A percentile compares a stretch with the other conserved stretches of the same genome.
Evolutionary conservation across 2,888 invertebrate genomes (phyloP).

Genomic region (Lasioglossum oenotherae): DNA sequence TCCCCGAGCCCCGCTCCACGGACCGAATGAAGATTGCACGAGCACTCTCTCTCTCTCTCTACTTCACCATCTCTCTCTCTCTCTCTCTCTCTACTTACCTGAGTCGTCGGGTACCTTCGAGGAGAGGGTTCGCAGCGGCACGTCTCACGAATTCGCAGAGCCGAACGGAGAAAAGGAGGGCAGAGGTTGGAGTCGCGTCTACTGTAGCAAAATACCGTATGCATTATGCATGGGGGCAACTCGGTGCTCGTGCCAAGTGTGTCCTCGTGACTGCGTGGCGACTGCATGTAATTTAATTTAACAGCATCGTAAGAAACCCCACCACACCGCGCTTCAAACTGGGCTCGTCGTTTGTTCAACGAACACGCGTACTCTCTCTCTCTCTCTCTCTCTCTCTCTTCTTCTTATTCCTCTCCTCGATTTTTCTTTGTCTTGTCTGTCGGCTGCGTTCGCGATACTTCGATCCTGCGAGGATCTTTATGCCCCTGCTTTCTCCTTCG

Average conservation of each 20-base stretch:
- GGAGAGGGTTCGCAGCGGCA: slow-evolving; percentile 31
- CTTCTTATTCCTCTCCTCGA: background rate
- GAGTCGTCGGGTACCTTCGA: slow-evolving; percentile 10
- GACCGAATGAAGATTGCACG: slow-evolving; percentile 49
- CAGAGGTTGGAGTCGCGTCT: slow-evolving; percentile 62
- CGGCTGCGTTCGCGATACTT: slow-evolving; percentile 25
- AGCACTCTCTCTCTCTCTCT: background rate
- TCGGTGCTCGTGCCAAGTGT: slow-evolving; percentile 80
- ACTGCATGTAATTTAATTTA: slow-evolving; percentile 83
- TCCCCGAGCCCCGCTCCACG: background rate
- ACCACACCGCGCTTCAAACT: slow-evolving; percentile 42
- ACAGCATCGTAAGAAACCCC: slow-evolving; percentile 79
- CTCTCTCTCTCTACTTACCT: background rate
- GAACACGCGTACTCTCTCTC: slow-evolving; percentile 26
- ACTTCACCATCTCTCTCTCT: background rate
- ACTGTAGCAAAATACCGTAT: slow-evolving; percentile 81
- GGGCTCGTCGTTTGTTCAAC: slow-evolving; percentile 54
- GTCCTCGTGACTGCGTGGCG: slow-evolving; percentile 80
- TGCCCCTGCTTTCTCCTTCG: background rate
- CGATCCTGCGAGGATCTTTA: slow-evolving; percentile 10
- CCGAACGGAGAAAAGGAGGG: slow-evolving; percentile 26
- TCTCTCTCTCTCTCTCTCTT: background rate
- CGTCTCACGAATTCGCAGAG: slow-evolving; percentile 64
- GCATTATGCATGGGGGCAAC: slow-evolving; percentile 80
- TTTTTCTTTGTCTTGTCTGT: background rate